Base-by-base conservation (phyloP, 2,113 vertebrate genomes). In the Ibidorhyncha struthersii region DNA sequence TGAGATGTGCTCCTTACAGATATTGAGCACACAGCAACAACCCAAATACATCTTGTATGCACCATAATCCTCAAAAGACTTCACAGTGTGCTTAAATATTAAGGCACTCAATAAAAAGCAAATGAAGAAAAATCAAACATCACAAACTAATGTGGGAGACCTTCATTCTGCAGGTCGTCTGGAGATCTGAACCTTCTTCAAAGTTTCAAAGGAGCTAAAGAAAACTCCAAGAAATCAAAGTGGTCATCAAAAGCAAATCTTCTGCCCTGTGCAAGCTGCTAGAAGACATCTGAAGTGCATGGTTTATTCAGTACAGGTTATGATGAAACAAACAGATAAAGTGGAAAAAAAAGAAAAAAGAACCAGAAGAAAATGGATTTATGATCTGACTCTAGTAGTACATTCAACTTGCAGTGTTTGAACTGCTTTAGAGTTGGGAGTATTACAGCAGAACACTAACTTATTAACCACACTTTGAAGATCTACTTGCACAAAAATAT, bases 381-480 rank as follows among this genome's bases (percentile, higher is more conserved):
- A 58, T 67, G 30, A 19, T 27, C 25, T 56, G 40, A 66, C 5
- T 45, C n/a, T n/a, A 36, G 12, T 14, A 32, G 19, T n/a, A 55
- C 29, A 69, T 55, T 45, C 49, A 81, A 12, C 7, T 45, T 65
- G 12, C 38, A 69, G 62, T 12, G 40, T 21, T 32, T 43, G 5
- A 90, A 65, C 23, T 5, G 3, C 19, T 79, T 61, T 59, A 90
- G 53, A 72, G 17, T 25, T 43, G 17, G 22, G 38, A 18, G 23
- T 20, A 14, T 36, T 45, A 73, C 2, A 3, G 52, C 72, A 72
- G 34, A 81, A 73, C 10, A 19, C 6, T 0, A 0, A 50, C 13
- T 32, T 58, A 12, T 36, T n/a, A 79, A 66, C 19, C 2, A 5
- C 10, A 13, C 4, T 55, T 41, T 32, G 25, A 74, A 89, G 15